Base-by-base conservation (phyloP, 2,797 vertebrate genomes). In the Girardinus metallicus region DNA sequence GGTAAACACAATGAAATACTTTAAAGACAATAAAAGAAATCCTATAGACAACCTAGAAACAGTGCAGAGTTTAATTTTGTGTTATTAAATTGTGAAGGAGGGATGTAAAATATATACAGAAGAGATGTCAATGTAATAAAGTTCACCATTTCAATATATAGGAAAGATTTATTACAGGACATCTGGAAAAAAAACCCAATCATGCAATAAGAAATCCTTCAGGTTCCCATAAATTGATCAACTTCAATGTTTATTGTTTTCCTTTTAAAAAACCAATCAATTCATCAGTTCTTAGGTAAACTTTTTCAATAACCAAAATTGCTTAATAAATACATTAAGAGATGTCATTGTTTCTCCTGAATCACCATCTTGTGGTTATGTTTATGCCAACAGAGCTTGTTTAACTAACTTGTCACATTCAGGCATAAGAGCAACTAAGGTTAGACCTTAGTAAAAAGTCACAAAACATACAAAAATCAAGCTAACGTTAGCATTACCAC, bases 101-200 rank as follows among this genome's bases (percentile, higher is more conserved):
- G 79, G 75, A 72, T 31, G 53, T 55, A 43, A 80, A 71, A 75
- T 78, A 44, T 74, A 79, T 77, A 49, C 78, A 82, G 79, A 81
- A 23, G 77, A 79, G 82, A 88, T 57, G 26, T 72, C 39, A 62
- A 34, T 74, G 86, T 46, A 92, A 92, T 90, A 91, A 89, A 79
- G 46, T 64, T 53, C 49, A 46, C 43, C 53, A 55, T 53, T 87
- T 88, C 89, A 89, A 87, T 88, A 89, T 87, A 80, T 84, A 82
- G 79, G 80, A 81, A 49, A 1, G 83, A 81, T 85, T 83, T 81
- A 75, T 73, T 46, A 73, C 53, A 46, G 73, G 39, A 29, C 39
- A 77, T 76, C 77, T 53, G 6, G 5, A 68, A 16, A 29, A 71
- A 44, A 80, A 55, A 57, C 18, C 12, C n/a, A 78, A 60, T 43